Base-by-base conservation (phyloP, 2,888 invertebrate species). In the Hirtodrosophila trivittata region DNA sequence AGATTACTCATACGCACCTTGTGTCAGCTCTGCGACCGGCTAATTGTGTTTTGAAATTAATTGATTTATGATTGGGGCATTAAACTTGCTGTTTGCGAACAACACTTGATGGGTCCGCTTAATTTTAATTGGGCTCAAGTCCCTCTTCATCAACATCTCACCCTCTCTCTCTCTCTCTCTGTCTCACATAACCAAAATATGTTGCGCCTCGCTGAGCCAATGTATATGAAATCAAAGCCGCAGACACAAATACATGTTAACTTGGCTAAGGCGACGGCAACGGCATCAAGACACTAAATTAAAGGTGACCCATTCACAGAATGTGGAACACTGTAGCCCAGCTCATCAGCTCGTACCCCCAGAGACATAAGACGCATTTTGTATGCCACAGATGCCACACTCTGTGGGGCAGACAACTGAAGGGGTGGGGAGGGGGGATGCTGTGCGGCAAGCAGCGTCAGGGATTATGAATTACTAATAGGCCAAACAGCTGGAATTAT, bases 381-480 rank as follows among this genome's bases (percentile, higher is more conserved):
- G 25, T 32, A 21, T 54, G 54, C 46, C 54, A 30, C 32, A 56
- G 14, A n/a, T 28, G 28, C n/a, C 16, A 45, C 18, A 14, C 4
- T n/a, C 41, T n/a, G n/a, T n/a, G n/a, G n/a, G n/a, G 8, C 21
- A 10, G 3, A 12, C 35, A 13, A 8, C 43, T 1, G 5, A 8
- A 10, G 13, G 38, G 4, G 33, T n/a, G n/a, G 33, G 6, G 14
- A 1, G 37, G 6, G 37, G 6, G 4, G 5, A 9, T 7, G 37
- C 1, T 8, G 42, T 25, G 33, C 39, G 52, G 43, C 51, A 43
- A 41, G 28, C 39, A 43, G 51, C 46, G 54, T 51, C 81, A 39
- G 74, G 63, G 70, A 78, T 84, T 80, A 86, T 80, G 80, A 80
- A 80, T 80, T 86, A 83, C 71, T 86, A 86, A 80, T 83, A 59